Percentiles rank a stretch among this genome's conserved stretches.
phyloP scores from a whole-genome alignment of 2,797 vertebrate species.

The Decapterus maruadsi region DNA sequence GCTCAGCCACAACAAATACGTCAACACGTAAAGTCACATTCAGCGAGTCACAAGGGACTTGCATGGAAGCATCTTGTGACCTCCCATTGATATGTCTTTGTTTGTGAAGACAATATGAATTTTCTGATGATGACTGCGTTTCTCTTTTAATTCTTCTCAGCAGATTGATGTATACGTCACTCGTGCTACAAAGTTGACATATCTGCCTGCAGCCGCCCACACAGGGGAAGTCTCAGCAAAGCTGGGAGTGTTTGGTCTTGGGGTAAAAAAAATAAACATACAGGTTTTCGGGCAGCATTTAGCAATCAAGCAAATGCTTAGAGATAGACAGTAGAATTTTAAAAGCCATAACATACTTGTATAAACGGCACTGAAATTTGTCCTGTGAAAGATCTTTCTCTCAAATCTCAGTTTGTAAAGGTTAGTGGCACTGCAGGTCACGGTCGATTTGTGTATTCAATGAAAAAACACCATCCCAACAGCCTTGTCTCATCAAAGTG shows the following conservation, averaged over 20 bases:
- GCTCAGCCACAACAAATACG: constrained; percentile 22
- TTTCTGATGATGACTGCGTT: neutral
- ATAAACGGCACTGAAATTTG: constrained; percentile 34
- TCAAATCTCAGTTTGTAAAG: constrained; percentile 40
- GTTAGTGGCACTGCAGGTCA: constrained; percentile 32
- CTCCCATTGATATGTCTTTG: neutral
- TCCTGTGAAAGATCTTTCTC: constrained; percentile 28
- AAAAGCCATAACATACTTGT: constrained; percentile 12
- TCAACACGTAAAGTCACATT: constrained; percentile 1
- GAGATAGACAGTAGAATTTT: neutral
- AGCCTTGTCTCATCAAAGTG: constrained; percentile 16
- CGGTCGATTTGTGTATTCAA: constrained; percentile 32
- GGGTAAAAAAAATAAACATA: too few relatives aligned
- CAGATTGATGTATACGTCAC: constrained; percentile 18
- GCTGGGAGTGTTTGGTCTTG: neutral
- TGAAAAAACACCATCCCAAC: constrained; percentile 10
- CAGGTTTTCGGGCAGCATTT: too few relatives aligned
- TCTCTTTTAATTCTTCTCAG: neutral
- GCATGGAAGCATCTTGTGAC: neutral
- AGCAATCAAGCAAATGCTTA: neutral
- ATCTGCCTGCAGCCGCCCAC: constrained; percentile 17
- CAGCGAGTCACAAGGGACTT: constrained; percentile 15
- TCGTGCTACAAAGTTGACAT: constrained; percentile 24
- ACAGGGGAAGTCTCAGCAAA: constrained; percentile 25
- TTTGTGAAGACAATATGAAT: constrained; percentile 1